A percentile compares a stretch with the other conserved stretches of the same genome.
phyloP scores from a whole-genome alignment of 2,797 vertebrate species.

The Peromyscus aztecus region DNA sequence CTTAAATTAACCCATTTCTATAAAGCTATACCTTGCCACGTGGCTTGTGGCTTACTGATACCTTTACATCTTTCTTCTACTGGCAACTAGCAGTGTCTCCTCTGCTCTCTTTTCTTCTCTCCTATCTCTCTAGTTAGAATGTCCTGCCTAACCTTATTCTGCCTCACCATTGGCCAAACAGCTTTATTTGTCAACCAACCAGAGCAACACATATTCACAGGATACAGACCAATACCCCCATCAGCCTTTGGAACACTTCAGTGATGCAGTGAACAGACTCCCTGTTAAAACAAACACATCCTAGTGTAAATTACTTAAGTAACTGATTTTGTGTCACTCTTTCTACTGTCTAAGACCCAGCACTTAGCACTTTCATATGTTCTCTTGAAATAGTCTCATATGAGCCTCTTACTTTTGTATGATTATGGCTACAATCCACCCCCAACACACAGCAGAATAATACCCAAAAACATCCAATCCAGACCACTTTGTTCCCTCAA shows the following conservation, averaged over 20 bases:
- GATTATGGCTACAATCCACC: background rate
- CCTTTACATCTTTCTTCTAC: no score
- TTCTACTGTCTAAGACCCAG: background rate
- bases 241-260: background rate
- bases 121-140: no score
- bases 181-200: no score
- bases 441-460: background rate
- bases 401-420: background rate
- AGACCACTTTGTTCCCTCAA: background rate
- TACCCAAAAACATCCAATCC: background rate
- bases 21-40: no score
- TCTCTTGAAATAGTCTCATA: background rate
- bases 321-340: background rate
- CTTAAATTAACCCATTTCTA: no score
- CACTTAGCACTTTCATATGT: background rate
- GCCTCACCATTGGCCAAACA: no score
- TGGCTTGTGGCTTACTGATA: no score
- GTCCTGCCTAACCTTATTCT: no score
- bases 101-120: no score
- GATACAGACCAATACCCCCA: no score
- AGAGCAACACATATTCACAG: no score
- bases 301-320: background rate
- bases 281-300: background rate
- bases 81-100: no score
- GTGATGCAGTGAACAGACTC: background rate